Evolutionary conservation across 2,113 vertebrate genomes (phyloP).

Genomic region (Solenodon paradoxus): DNA sequence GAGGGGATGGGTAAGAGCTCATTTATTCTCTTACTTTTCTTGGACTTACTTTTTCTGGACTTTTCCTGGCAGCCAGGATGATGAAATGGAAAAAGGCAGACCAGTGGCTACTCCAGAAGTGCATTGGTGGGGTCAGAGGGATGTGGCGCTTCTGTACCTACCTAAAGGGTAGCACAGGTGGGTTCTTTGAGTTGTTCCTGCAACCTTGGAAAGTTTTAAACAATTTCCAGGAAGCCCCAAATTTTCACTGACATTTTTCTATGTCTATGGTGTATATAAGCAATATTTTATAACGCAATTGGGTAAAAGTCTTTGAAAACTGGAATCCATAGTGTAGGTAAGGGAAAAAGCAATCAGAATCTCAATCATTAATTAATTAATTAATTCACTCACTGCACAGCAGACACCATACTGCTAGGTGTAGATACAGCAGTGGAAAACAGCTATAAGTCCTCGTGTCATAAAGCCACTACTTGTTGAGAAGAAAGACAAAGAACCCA

Average conservation of each 20-base stretch:
- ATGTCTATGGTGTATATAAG: neutral
- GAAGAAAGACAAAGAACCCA: neutral
- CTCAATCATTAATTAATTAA: neutral
- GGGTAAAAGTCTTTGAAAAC: neutral
- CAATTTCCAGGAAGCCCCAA: neutral
- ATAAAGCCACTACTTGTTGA: neutral
- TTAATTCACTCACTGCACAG: neutral
- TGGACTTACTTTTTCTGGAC: no score
- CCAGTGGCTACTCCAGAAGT: conserved; percentile 82
- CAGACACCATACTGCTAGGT: neutral
- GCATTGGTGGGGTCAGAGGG: conserved; percentile 77
- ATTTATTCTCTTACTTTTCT: neutral
- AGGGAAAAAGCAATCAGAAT: neutral
- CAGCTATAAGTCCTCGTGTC: neutral
- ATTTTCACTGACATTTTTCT: neutral
- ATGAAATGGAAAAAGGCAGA: conserved; percentile 80
- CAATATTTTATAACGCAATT: neutral
- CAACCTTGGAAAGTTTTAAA: neutral
- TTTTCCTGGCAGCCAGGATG: conserved; percentile 74
- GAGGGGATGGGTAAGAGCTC: neutral
- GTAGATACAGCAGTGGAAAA: neutral
- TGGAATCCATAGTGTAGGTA: neutral
- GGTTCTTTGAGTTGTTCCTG: neutral
- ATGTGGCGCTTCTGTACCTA: conserved; percentile 79
- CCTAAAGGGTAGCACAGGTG: conserved; percentile 79